Evolutionary conservation across 1,140 invertebrate genomes (phyloP).

Genomic region (Listronotus oregonensis): DNA sequence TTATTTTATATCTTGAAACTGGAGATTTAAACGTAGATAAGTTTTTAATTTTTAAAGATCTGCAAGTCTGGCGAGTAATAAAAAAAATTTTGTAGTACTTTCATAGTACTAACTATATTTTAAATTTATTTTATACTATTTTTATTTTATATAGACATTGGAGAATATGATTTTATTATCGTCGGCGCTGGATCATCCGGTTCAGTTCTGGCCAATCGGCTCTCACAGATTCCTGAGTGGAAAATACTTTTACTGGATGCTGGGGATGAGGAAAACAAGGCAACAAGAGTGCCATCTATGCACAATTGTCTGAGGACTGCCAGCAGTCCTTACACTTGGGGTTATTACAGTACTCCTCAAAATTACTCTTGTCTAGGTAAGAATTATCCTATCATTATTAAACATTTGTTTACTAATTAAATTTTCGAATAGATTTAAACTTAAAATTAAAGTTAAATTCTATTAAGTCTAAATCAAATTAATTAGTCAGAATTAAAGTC

Average conservation of each 20-base stretch:
- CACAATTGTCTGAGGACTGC: conserved; percentile 70
- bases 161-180: conserved; percentile 53
- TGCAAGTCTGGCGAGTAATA: too few relatives aligned
- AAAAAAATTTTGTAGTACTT: too few relatives aligned
- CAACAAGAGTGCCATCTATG: conserved; percentile 77
- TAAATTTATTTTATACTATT: too few relatives aligned
- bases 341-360: conserved; percentile 73
- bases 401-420: too few relatives aligned
- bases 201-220: conserved; percentile 64
- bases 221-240: conserved; percentile 72
- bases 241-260: conserved; percentile 76
- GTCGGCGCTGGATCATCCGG: conserved; percentile 60
- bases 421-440: too few relatives aligned
- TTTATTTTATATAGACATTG: conserved; percentile 10
- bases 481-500: too few relatives aligned
- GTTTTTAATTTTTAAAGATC: too few relatives aligned
- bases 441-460: too few relatives aligned
- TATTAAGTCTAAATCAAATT: too few relatives aligned
- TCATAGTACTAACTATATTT: too few relatives aligned
- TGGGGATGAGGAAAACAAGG: conserved; percentile 67
- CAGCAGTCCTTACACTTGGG: conserved; percentile 80
- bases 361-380: conserved; percentile 66
- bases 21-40: too few relatives aligned
- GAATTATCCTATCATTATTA: neutral
- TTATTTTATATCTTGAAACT: too few relatives aligned